Base-by-base conservation (phyloP, 2,113 vertebrate species). In the Polypterus bichir region DNA sequence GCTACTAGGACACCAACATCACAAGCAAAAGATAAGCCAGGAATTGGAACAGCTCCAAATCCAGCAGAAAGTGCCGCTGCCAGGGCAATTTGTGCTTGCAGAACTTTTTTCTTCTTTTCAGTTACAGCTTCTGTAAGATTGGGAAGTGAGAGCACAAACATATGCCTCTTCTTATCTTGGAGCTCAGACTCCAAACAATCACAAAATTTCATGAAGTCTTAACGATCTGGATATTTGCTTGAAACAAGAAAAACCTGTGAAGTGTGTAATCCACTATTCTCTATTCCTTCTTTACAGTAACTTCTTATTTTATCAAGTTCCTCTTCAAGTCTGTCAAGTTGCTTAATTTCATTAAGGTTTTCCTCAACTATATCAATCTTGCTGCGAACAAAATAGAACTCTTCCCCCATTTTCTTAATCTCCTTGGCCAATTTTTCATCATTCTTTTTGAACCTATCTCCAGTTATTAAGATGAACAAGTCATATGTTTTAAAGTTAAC, bases 321-420 rank as follows among this genome's bases (percentile, higher is more conserved):
- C 0, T 6, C 1, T 0, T 46, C 8, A 61, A 78, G 74, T 4
- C 62, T 66, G 64, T 71, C 61, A 55, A 56, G 0, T 61, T 66
- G 1, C 68, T 66, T 4, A 71, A 63, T 59, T 73, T 71, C 6
- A 1, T 69, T 49, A 60, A 65, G 1, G 67, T 56, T 49, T 75
- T 62, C 61, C 54, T 80, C 61, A 51, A 81, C 79, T 10, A 67
- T 66, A 1, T 80, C 80, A 49, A 80, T 74, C 65, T 80, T 79
- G 53, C 76, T 76, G 62, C 81, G 76, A 61, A 77, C 76, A 1
- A 83, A 80, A 60, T 81, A 81, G 67, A 81, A 79, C 48, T 61
- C 66, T 64, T 77, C 77, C 52, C 53, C 11, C 27, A 62, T 52
- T 7, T 45, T 53, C 8, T 63, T 45, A 6, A 67, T 67, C 47